Evolutionary conservation across 35 echinoderm and acorn worm genomes (phyloP).

Genomic region (Stichopus chloronotus): DNA sequence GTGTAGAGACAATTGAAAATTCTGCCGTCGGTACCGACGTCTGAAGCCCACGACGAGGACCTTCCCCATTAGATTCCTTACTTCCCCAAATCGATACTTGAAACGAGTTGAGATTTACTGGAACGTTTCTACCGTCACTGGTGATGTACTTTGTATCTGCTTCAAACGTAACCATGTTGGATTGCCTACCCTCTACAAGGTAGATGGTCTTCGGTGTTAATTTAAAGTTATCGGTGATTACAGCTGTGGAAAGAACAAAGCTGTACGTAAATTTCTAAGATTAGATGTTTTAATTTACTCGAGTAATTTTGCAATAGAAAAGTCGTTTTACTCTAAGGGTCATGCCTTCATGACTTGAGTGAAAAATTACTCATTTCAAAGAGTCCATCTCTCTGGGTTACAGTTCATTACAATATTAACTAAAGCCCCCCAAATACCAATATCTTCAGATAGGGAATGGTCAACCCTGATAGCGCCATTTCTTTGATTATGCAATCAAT

Average conservation of each 20-base stretch:
- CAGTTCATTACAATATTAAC: no score
- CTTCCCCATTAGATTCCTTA: conserved; percentile 67
- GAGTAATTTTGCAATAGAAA: no score
- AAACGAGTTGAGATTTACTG: conserved; percentile 55
- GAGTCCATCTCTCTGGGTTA: no score
- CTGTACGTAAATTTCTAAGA: not conserved
- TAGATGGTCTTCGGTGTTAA: not conserved
- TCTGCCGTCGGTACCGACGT: conserved; percentile 61
- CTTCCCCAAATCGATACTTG: conserved; percentile 68
- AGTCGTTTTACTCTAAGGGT: no score
- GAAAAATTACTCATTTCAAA: no score
- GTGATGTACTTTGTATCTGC: conserved; percentile 38
- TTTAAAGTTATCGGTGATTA: not conserved
- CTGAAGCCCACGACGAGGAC: conserved; percentile 56
- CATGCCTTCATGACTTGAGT: no score
- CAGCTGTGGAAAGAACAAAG: not conserved
- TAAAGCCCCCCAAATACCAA: no score
- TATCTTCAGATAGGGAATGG: no score
- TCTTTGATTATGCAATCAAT: no score
- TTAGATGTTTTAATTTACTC: no score
- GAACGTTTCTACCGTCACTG: conserved; percentile 41
- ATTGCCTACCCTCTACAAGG: conserved; percentile 55
- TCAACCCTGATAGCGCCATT: no score
- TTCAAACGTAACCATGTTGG: conserved; percentile 58
- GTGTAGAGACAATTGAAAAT: conserved; percentile 47